Evolutionary conservation across 2,797 vertebrate genomes (phyloP).

Genomic region (Hoplostethus atlanticus): DNA sequence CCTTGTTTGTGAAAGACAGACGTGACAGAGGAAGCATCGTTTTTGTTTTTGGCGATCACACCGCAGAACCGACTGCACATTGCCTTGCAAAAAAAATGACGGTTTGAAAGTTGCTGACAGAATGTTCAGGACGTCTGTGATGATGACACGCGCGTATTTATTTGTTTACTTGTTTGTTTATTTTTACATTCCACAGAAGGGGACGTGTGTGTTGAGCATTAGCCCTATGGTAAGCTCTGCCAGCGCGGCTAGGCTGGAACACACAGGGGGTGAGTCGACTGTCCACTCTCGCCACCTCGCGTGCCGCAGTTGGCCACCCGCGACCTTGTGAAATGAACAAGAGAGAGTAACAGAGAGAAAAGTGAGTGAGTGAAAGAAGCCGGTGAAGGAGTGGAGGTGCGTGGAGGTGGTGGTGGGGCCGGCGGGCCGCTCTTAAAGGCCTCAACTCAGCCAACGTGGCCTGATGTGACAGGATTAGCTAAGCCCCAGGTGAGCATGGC

Average conservation of each 20-base stretch:
- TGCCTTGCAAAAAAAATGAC: too few relatives aligned
- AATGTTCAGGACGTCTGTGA: too few relatives aligned
- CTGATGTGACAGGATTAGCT: constrained; percentile 88
- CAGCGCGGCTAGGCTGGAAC: constrained; percentile 21
- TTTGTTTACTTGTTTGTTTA: background rate
- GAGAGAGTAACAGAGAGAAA: constrained; percentile 39
- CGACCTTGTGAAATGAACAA: constrained; percentile 76
- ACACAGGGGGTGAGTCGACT: constrained; percentile 54
- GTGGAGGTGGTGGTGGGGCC: constrained; percentile 37
- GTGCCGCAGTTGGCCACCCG: constrained; percentile 54
- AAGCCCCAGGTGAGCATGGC: constrained; percentile 85
- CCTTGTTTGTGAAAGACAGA: too few relatives aligned
- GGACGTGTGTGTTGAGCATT: constrained; percentile 26
- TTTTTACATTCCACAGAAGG: background rate
- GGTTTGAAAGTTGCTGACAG: too few relatives aligned
- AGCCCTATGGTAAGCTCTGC: constrained; percentile 31
- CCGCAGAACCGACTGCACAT: too few relatives aligned
- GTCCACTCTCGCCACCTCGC: constrained; percentile 51
- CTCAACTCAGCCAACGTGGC: constrained; percentile 80
- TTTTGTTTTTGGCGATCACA: too few relatives aligned
- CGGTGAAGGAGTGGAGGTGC: constrained; percentile 61
- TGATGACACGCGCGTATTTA: background rate
- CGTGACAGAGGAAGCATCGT: too few relatives aligned
- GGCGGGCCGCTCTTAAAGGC: constrained; percentile 63
- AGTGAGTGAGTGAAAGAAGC: constrained; percentile 57